Percentiles rank a stretch among this genome's conserved stretches.
These are phyloP conservation scores for Ferdinandea cuprea DNA, from an alignment of 2,888 invertebrate species.

Conservation along the genomic window DNA sequence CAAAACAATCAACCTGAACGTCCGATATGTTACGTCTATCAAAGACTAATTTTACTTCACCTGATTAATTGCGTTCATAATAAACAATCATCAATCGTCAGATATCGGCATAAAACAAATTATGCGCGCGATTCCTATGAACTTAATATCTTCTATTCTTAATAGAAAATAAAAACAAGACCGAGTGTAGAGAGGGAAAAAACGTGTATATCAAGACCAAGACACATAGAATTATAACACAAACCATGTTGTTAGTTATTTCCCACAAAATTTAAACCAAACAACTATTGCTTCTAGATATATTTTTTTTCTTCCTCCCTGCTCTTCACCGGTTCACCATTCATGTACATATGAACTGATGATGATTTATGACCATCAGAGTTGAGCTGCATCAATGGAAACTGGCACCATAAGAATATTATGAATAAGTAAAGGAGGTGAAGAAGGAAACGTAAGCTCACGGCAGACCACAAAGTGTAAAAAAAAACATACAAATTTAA, in stretches of 20 bases:
- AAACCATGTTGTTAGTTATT: constrained; percentile 67
- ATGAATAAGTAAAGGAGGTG: constrained; percentile 4
- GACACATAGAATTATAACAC: constrained; percentile 52
- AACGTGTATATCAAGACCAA: constrained; percentile 22
- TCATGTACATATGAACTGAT: constrained; percentile 73
- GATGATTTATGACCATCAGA: constrained; percentile 71
- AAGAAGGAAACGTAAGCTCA: constrained; percentile 29
- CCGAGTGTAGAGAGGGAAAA: constrained; percentile 19
- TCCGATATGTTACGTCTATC: constrained; percentile 33
- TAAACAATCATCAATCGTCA: constrained; percentile 73
- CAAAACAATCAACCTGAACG: constrained; percentile 22
- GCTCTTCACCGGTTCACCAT: constrained; percentile 59
- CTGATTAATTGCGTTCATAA: constrained; percentile 73
- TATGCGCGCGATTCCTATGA: constrained; percentile 41
- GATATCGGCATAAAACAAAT: constrained; percentile 58
- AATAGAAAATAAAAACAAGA: constrained; percentile 18
- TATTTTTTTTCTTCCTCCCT: constrained; percentile 24
- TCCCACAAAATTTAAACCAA: constrained; percentile 64
- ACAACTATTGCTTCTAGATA: constrained; percentile 62
- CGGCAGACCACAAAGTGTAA: constrained; percentile 20
- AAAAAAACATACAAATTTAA: constrained; percentile 43
- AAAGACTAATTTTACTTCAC: constrained; percentile 68
- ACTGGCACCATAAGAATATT: constrained; percentile 21
- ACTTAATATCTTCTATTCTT: constrained; percentile 66
- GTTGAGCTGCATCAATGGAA: constrained; percentile 51